phyloP scores from a whole-genome alignment of 2,888 invertebrate genomes.

The Drosophila rubida region DNA sequence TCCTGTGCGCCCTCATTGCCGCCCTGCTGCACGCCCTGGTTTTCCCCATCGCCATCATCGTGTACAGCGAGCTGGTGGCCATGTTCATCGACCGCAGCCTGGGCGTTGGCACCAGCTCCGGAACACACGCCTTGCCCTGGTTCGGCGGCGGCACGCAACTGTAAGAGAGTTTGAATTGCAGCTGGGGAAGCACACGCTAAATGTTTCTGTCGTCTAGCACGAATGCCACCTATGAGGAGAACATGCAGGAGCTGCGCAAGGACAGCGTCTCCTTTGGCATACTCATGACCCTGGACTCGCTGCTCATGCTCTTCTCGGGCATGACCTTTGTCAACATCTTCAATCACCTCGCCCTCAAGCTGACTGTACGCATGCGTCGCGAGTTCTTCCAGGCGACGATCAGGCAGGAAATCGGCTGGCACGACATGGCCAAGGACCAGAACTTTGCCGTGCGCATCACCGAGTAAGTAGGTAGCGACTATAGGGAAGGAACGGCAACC shows the following conservation, averaged over 20 bases:
- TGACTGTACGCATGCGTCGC: conserved; percentile 86
- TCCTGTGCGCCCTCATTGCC: conserved; percentile 86
- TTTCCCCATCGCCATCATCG: conserved; percentile 88
- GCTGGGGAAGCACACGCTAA: not conserved
- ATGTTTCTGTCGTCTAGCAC: conserved; percentile 73
- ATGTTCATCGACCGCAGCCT: conserved; percentile 88
- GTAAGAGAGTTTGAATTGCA: conserved; percentile 69
- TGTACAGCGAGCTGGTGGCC: conserved; percentile 90
- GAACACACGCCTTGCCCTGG: conserved; percentile 86
- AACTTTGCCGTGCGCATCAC: conserved; percentile 90
- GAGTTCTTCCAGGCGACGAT: conserved; percentile 88
- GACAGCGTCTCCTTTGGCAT: conserved; percentile 88
- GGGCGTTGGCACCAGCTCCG: conserved; percentile 86
- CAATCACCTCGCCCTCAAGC: conserved; percentile 88
- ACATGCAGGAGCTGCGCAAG: conserved; percentile 87
- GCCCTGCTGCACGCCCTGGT: conserved; percentile 87
- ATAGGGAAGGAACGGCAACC: too few relatives aligned
- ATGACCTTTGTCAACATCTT: conserved; percentile 88
- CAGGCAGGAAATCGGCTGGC: conserved; percentile 90
- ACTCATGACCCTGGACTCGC: conserved; percentile 86
- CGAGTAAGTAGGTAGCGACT: conserved; percentile 86
- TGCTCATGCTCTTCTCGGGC: conserved; percentile 87
- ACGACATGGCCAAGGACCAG: conserved; percentile 89
- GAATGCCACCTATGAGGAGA: conserved; percentile 86
- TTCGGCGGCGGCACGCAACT: conserved; percentile 88